These are phyloP conservation scores for Peromyscus californicus DNA, from an alignment of 2,113 vertebrate genomes.

Conservation along the genomic window DNA sequence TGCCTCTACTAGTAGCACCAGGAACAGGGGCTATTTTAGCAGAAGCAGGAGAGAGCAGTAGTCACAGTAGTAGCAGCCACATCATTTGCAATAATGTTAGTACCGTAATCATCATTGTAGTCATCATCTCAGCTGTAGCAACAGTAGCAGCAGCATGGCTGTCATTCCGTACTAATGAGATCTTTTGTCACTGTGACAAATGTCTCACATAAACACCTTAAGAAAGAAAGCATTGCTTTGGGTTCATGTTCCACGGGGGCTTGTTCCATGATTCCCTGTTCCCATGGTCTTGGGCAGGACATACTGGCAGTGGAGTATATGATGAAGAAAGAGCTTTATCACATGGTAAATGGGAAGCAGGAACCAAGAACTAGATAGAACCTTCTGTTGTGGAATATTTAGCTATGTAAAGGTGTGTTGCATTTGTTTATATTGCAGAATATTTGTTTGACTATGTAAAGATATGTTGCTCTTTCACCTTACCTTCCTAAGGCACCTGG, in stretches of 20 bases:
- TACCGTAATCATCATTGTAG: not conserved
- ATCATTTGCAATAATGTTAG: not conserved
- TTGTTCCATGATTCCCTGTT: not conserved
- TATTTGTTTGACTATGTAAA: not conserved
- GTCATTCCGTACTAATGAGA: not conserved
- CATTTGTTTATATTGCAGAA: too few species aligned
- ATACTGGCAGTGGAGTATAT: not conserved
- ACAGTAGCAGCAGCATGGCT: not conserved
- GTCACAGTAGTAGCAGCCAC: rapidly evolving
- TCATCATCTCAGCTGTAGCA: not conserved
- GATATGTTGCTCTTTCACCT: not conserved
- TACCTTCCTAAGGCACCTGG: not conserved
- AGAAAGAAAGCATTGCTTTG: not conserved
- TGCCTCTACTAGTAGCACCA: not conserved
- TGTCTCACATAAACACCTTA: not conserved
- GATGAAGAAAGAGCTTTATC: not conserved
- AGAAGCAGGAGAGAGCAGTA: not conserved
- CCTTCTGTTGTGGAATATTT: not conserved
- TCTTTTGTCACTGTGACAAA: too few species aligned
- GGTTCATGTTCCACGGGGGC: not conserved
- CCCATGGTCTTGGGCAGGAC: not conserved
- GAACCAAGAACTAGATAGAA: not conserved
- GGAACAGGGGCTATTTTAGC: not conserved
- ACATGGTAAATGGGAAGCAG: not conserved
- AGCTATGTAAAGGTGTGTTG: not conserved